A percentile compares a stretch with the other conserved stretches of the same genome.
Conservation (phyloP, 2,797 vertebrate genomes). For the Rallus crepitans region DNA sequence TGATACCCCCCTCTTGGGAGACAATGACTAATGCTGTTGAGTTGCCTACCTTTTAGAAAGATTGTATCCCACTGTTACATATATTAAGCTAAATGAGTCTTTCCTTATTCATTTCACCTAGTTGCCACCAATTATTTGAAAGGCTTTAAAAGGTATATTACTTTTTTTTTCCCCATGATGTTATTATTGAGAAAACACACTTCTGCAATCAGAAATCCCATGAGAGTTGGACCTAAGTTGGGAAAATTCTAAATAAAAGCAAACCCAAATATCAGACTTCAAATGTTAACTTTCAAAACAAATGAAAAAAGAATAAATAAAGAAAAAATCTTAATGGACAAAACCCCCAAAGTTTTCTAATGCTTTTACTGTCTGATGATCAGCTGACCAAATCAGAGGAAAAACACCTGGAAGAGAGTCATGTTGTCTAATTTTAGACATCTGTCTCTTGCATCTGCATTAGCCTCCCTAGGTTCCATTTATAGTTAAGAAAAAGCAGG, state of each 20-base stretch:
- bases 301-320: background rate
- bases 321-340: background rate
- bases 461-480: background rate
- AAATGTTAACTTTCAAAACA: background rate
- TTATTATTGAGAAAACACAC: background rate
- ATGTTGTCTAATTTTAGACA: background rate
- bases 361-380: background rate
- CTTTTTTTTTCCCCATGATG: background rate
- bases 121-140: background rate
- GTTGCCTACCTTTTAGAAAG: background rate
- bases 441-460: background rate
- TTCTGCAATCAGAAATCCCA: background rate
- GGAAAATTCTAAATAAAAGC: background rate
- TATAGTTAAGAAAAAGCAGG: background rate
- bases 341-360: background rate
- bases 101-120: background rate
- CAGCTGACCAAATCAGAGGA: background rate
- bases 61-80: background rate
- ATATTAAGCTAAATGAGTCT: background rate
- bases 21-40: background rate
- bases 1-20: background rate
- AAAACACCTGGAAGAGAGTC: background rate
- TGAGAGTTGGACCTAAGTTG: background rate
- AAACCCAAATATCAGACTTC: background rate
- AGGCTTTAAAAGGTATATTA: background rate